These are phyloP conservation scores for Lepidotrigona ventralis DNA, from an alignment of 1,140 invertebrate species.

Conservation along the genomic window DNA sequence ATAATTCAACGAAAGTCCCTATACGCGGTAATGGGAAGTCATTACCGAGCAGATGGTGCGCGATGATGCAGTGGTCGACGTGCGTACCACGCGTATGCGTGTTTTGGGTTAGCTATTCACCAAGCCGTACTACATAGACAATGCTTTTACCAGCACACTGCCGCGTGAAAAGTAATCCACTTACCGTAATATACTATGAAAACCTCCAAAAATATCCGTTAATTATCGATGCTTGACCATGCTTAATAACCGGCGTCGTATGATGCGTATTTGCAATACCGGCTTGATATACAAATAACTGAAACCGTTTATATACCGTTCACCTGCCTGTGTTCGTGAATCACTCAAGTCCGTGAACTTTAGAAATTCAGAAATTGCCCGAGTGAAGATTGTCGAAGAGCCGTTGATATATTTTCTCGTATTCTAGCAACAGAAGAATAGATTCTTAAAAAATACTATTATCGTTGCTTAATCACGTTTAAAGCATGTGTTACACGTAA, in stretches of 20 bases:
- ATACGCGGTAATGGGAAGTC: constrained; percentile 77
- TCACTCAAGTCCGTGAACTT: background rate
- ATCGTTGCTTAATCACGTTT: no score
- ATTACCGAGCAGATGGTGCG: constrained; percentile 80
- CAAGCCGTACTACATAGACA: constrained; percentile 48
- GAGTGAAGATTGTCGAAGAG: no score
- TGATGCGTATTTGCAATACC: constrained; percentile 38
- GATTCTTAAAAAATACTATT: no score
- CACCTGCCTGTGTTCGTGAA: background rate
- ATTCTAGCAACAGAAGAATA: no score
- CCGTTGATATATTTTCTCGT: no score
- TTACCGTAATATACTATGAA: constrained; percentile 60
- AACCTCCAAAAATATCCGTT: constrained; percentile 62
- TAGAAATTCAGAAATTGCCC: background rate
- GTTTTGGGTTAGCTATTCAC: constrained; percentile 70
- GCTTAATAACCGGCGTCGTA: constrained; percentile 54
- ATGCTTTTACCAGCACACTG: constrained; percentile 57
- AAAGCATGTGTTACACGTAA: no score
- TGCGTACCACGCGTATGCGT: constrained; percentile 72
- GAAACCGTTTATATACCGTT: background rate
- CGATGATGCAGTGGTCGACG: constrained; percentile 78
- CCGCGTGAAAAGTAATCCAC: constrained; percentile 60
- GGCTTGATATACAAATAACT: constrained; percentile 37
- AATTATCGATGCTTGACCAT: constrained; percentile 56
- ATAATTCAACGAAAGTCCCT: constrained; percentile 79